These are phyloP conservation scores for Sterna hirundo DNA, from an alignment of 2,113 vertebrate genomes.

Conservation along the genomic window DNA sequence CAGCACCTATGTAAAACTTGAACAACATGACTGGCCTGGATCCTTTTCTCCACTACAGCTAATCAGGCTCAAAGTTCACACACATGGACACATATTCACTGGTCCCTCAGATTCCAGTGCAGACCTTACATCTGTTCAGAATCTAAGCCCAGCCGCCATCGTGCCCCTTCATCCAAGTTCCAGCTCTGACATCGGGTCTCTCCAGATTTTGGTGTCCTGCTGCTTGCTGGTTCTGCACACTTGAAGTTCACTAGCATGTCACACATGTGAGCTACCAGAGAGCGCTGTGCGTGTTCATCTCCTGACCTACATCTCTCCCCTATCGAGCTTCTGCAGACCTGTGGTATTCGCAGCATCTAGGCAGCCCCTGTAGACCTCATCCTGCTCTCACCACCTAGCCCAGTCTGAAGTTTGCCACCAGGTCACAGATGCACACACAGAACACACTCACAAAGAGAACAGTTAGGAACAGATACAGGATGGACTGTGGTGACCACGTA, in stretches of 20 bases:
- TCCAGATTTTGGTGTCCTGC: neutral
- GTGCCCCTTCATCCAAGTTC: neutral
- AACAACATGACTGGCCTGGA: neutral
- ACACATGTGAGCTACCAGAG: neutral
- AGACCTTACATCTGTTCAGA: neutral
- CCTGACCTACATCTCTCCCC: neutral
- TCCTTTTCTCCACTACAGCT: neutral
- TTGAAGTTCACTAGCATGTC: neutral
- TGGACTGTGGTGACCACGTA: neutral
- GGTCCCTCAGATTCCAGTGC: neutral
- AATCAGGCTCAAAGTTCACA: neutral
- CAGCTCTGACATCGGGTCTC: rapidly evolving
- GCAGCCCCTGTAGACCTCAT: neutral
- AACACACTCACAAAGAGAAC: neutral
- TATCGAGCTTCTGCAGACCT: neutral
- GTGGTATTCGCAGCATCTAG: neutral
- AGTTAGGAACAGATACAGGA: neutral
- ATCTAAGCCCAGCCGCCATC: rapidly evolving
- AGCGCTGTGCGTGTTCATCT: neutral
- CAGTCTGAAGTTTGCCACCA: neutral
- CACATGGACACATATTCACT: rapidly evolving
- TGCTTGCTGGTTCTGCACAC: neutral
- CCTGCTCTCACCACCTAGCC: neutral
- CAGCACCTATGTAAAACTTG: neutral
- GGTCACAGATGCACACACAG: neutral